Conservation (phyloP, 2,888 invertebrate species). For the Lamellibrachia satsuma region DNA sequence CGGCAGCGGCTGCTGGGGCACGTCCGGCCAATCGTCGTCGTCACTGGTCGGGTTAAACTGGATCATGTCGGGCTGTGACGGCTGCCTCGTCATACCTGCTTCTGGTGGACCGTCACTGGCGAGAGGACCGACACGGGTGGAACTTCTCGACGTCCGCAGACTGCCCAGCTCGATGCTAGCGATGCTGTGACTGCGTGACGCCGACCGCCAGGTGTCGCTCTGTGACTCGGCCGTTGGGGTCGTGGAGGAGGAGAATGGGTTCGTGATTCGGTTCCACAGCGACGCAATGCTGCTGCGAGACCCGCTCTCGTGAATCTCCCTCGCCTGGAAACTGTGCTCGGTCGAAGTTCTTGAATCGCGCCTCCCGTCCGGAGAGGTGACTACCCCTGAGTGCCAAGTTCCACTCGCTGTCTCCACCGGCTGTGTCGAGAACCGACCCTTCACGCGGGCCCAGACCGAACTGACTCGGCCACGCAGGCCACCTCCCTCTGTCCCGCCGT, state of each 20-base stretch:
- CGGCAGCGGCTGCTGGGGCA: not conserved
- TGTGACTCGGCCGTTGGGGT: not conserved
- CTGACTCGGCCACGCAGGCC: not conserved
- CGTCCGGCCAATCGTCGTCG: slow-evolving; percentile 5
- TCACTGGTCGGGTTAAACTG: not conserved
- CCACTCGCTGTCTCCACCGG: not conserved
- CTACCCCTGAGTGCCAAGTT: not conserved
- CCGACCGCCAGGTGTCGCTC: slow-evolving; percentile 4
- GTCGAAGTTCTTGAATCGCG: not conserved
- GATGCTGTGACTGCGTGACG: not conserved
- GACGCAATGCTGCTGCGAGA: not conserved
- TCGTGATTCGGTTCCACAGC: slow-evolving; percentile 6
- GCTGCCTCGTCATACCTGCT: not conserved
- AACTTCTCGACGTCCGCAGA: not conserved
- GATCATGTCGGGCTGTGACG: not conserved
- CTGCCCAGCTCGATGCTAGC: not conserved
- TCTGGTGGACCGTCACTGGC: not conserved
- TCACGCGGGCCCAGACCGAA: not conserved
- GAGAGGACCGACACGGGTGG: not conserved
- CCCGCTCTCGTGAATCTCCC: not conserved
- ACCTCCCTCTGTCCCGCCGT: not conserved
- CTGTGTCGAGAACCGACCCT: not conserved
- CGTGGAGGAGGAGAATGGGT: not conserved
- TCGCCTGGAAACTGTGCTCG: not conserved
- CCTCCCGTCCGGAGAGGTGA: not conserved